Base-by-base conservation (phyloP, 2,888 invertebrate species). In the Tyria jacobaeae region DNA sequence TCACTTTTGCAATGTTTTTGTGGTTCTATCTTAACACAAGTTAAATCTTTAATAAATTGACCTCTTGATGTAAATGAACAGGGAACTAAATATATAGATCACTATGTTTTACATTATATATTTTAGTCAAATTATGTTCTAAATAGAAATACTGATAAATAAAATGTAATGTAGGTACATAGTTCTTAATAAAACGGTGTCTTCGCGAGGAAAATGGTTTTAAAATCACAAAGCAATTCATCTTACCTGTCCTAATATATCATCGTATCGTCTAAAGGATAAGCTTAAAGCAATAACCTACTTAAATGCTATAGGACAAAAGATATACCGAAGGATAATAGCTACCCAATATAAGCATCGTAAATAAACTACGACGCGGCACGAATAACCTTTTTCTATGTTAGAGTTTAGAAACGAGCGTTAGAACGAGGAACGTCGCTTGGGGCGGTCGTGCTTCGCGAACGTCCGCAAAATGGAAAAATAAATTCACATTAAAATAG, bases 401-500 rank as follows among this genome's bases (percentile, higher is more conserved):
- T 76, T 74, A 65, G 74, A 80, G 73, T 81, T 88, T 87, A 89
- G 89, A 89, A 89, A 89, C 89, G 85, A 84, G 88, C 88, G 85
- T 88, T 89, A 90, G 90, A 90, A 80, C 83, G 83, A 81, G 86
- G 84, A 87, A 86, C 87, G 88, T 83, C 79, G 88, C 89, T 85
- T 72, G 79, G 81, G 89, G 89, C 89, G 86, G 78, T 90, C 89
- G 87, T 88, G 90, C 85, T 75, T 70, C 76, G 79, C 80, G 68
- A 76, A 74, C 73, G 73, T 71, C 67, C 71, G 78, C 77, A 87
- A 89, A 89, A 89, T 87, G 86, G 89, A 89, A 89, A 88, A 85
- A 79, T 79, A 83, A 83, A 82, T 89, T 89, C 89, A 87, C 89
- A 90, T 89, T 89, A 89, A 88, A 90, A 89, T 90, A 82, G 88